Conservation (phyloP, 2,113 vertebrate species). For the Nibea coibor region DNA sequence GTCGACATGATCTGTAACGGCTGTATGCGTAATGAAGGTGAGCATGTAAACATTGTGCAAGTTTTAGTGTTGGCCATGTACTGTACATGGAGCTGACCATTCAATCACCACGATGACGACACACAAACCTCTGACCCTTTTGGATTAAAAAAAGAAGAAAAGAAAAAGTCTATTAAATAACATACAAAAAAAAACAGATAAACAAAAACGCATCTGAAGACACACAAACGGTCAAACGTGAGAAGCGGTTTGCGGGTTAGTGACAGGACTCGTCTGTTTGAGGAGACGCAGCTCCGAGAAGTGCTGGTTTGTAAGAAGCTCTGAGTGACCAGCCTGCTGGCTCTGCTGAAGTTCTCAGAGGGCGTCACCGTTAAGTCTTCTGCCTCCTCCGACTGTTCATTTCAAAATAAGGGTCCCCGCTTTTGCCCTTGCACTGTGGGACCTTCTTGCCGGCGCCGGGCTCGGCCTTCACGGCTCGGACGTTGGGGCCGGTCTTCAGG, state of each 20-base stretch:
- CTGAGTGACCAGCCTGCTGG: constrained; percentile 34
- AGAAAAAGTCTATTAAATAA: constrained; percentile 60
- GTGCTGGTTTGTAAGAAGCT: constrained; percentile 30
- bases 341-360: neutral
- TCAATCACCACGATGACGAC: constrained; percentile 33
- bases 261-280: neutral
- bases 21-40: constrained; percentile 12
- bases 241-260: constrained; percentile 23
- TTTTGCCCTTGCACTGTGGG: constrained; percentile 66
- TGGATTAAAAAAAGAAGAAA: constrained; percentile 46
- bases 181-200: constrained; percentile 30
- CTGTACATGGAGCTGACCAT: neutral
- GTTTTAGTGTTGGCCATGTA: constrained; percentile 33
- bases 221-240: neutral
- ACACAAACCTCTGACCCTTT: constrained; percentile 39
- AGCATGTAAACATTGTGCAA: constrained; percentile 69
- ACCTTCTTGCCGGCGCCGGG: constrained; percentile 28
- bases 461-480: constrained; percentile 27
- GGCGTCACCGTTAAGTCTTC: constrained; percentile 44
- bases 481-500: constrained; percentile 62
- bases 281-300: constrained; percentile 25
- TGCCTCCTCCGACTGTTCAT: constrained; percentile 89
- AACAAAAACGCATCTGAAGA: constrained; percentile 17
- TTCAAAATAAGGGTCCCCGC: constrained; percentile 90
- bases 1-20: neutral